Evolutionary conservation across 2,888 invertebrate genomes (phyloP), one percentile per base, ranked within the genome.

Genomic region (Acleris sparsana): DNA sequence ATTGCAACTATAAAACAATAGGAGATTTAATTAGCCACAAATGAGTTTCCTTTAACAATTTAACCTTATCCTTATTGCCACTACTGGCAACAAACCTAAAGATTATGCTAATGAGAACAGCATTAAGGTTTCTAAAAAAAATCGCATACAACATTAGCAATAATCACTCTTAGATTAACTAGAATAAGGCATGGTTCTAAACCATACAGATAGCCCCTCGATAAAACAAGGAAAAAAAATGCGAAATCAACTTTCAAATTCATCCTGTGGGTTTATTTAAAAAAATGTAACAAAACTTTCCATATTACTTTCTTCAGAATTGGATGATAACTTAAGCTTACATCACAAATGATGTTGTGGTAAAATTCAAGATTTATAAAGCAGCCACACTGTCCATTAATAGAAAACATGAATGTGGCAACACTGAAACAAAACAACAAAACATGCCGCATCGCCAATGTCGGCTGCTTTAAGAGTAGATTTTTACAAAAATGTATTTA

Each of bases 81-180:
- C 13, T 20, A 44, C 44, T 44, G 44, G n/a, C 44, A 13, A 57
- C 17, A 13, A 51, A 58, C 13, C 18, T 33, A 63, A 7, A 18
- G 5, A 51, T 55, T 58, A 46, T 53, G 16, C 46, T 39, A 20
- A 55, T 43, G n/a, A 18, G n/a, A n/a, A n/a, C 6, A 61, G 29
- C 17, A n/a, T 1, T 9, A 0, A 18, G 29, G 22, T 20, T 55
- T 53, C n/a, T 25, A 25, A 18, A 43, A 4, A 60, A 51, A n/a
- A 49, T 59, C 25, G 68, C 64, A 71, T 70, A 77, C 71, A 80
- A 83, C 79, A 85, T 83, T 83, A 85, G 79, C 83, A 83, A 76
- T 76, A 61, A 73, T 65, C 60, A 60, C 16, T 60, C 65, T 60
- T 55, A 65, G 43, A 55, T 49, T 65, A 65, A 51, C 52, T 65